A percentile compares a stretch with the other conserved stretches of the same genome.
phyloP scores from a whole-genome alignment of 1,140 invertebrate species.

The Hyposmocoma kahamanoa region DNA sequence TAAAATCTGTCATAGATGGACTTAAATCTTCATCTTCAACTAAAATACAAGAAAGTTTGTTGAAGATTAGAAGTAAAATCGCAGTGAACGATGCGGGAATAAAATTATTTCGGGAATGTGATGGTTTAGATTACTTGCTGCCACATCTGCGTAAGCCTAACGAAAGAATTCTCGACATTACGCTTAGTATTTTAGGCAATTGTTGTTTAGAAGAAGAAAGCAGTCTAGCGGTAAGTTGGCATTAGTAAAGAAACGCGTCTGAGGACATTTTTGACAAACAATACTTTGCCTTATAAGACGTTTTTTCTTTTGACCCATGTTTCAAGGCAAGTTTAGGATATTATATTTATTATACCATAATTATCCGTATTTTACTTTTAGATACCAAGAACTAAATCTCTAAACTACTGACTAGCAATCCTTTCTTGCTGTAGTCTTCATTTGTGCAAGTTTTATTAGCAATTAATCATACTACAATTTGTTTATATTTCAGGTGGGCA shows the following conservation, averaged over 20 bases:
- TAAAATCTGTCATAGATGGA: constrained; percentile 49
- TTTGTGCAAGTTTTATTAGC: too few species aligned
- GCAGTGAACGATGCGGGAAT: constrained; percentile 52
- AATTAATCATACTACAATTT: too few species aligned
- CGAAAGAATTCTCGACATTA: constrained; percentile 70
- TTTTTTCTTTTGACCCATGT: too few species aligned
- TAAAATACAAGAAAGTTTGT: constrained; percentile 51
- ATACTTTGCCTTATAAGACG: too few species aligned
- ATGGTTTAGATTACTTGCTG: constrained; percentile 56
- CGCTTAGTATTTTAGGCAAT: constrained; percentile 76
- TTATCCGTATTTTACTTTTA: too few species aligned
- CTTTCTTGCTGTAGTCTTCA: too few species aligned
- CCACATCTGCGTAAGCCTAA: constrained; percentile 67
- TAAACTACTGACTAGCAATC: too few species aligned
- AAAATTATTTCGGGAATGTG: constrained; percentile 57
- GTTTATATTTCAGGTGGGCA: constrained; percentile 59
- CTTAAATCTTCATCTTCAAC: constrained; percentile 57
- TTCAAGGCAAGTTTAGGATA: too few species aligned
- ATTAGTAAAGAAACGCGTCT: too few species aligned
- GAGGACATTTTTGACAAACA: too few species aligned
- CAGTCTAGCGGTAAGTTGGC: constrained; percentile 47
- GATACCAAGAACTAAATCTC: too few species aligned
- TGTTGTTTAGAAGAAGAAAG: constrained; percentile 72
- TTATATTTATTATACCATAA: too few species aligned
- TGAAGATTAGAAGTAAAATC: constrained; percentile 58